Base-by-base conservation (phyloP, 2,797 vertebrate genomes). In the Macrochelys suwanniensis region DNA sequence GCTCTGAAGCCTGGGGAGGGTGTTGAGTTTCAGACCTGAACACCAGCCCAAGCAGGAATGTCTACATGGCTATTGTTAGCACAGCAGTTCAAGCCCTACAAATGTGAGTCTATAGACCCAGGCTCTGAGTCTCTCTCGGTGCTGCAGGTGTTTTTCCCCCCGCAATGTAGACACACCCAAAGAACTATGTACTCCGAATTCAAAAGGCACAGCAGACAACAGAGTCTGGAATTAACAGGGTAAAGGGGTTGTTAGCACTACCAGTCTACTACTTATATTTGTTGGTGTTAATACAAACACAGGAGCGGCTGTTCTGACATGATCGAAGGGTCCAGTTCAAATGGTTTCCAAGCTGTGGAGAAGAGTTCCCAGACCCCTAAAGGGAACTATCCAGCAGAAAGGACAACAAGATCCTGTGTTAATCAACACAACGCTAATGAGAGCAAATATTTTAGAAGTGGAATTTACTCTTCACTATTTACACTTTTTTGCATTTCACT, bases 241-340 rank as follows among this genome's bases (percentile, higher is more conserved):
- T 0, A 6, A 71, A 16, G 7, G 21, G 1, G 0, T 33, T 90
- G 77, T 11, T 65, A 8, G 2, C 51, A 80, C 78, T 82, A 82
- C 16, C 56, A 92, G 84, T 33, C 15, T 65, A 80, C 89, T 85
- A 91, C 42, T 74, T 85, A 0, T 51, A 85, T 54, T 89, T 92
- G 13, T 42, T 23, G 89, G 9, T 7, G 42, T 54, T 57, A 93
- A 42, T 84, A 9, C 1, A 6, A 82, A 71, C 11, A 6, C 50
- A n/a, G 61, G 84, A 37, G 37, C 37, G 19, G 31, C 26, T 86
- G 25, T 49, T 85, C 7, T 33, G 47, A 65, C 28, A 50, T 12
- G 37, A 91, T 61, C 59, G 17, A 11, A 88, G 71, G 49, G 76
- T 17, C 6, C 61, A 89, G 90, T 82, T 65, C 56, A 90, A 94